phyloP scores from a whole-genome alignment of 2,797 vertebrate genomes.

The Nyctibius grandis region DNA sequence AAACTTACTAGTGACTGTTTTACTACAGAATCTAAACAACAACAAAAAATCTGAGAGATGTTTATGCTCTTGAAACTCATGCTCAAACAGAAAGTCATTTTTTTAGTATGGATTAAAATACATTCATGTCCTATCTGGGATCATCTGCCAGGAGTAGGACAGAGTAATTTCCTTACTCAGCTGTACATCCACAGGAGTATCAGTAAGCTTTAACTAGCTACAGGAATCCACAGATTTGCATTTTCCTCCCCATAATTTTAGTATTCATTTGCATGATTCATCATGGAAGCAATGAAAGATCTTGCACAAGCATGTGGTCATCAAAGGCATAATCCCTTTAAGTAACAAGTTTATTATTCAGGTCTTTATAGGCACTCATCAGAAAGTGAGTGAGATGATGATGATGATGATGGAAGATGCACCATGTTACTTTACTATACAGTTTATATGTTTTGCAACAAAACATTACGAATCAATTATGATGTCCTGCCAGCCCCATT shows the following conservation, averaged over 20 bases:
- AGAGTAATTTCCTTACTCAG: background rate
- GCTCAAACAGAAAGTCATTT: background rate
- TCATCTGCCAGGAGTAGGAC: background rate
- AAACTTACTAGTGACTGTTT: background rate
- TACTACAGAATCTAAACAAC: background rate
- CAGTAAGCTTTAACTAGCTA: background rate
- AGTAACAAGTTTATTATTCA: background rate
- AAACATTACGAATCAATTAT: background rate
- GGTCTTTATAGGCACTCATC: background rate
- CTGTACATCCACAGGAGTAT: background rate
- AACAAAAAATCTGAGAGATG: background rate
- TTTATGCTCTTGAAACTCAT: background rate
- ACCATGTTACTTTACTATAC: background rate
- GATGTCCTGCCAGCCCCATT: background rate
- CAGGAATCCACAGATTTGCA: background rate
- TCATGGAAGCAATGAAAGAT: background rate
- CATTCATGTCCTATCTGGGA: background rate
- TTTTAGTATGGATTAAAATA: background rate
- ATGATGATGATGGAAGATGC: background rate
- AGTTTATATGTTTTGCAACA: background rate
- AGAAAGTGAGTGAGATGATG: background rate
- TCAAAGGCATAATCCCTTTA: background rate
- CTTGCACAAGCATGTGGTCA: background rate
- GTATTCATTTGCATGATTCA: background rate
- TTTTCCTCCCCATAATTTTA: background rate